phyloP scores from a whole-genome alignment of 2,113 vertebrate species.

The Hystrix brachyura region DNA sequence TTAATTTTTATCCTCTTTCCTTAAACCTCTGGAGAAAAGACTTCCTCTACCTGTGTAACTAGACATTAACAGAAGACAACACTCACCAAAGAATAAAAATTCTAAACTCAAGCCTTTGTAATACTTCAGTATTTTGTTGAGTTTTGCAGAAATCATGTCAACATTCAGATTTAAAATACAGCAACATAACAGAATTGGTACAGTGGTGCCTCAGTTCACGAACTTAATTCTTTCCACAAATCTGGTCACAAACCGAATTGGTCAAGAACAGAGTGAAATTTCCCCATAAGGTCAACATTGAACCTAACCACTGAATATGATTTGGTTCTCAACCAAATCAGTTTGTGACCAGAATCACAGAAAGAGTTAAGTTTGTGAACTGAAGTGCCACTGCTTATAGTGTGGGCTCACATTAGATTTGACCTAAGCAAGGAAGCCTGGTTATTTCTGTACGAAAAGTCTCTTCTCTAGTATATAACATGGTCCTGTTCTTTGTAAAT shows the following conservation, averaged over 20 bases:
- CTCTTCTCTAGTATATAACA: neutral
- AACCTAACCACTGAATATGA: no score
- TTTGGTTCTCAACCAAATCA: no score
- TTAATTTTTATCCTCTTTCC: neutral
- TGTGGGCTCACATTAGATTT: neutral
- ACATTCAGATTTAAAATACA: neutral
- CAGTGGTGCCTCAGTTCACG: no score
- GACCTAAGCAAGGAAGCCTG: neutral
- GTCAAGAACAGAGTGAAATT: no score
- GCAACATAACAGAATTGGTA: neutral
- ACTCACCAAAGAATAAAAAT: neutral
- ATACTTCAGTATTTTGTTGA: neutral
- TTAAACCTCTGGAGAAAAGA: neutral
- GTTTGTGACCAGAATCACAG: no score
- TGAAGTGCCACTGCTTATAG: no score
- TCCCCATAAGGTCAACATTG: no score
- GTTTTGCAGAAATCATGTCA: neutral
- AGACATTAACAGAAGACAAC: neutral
- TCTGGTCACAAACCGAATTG: no score
- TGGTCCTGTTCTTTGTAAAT: no score
- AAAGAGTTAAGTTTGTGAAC: no score
- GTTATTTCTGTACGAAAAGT: neutral
- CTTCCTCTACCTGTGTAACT: neutral
- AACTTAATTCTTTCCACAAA: no score
- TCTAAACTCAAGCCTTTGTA: neutral